phyloP scores from a whole-genome alignment of 2,797 vertebrate genomes.

The Aselliscus stoliczkanus region DNA sequence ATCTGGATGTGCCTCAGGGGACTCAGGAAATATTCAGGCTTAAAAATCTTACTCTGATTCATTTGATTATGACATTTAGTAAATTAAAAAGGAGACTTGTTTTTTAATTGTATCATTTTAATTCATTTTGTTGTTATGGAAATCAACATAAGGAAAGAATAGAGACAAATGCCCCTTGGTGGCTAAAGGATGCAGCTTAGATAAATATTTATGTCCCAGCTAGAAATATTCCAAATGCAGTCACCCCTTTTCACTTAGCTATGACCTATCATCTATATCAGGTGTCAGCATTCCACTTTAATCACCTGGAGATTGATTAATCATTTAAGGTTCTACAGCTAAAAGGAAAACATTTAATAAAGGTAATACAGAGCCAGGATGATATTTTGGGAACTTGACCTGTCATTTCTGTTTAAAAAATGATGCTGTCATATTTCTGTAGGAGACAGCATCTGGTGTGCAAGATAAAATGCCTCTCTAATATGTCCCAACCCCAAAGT shows the following conservation, averaged over 20 bases:
- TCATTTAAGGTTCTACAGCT: slow-evolving; percentile 11
- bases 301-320: slow-evolving; percentile 37
- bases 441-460: slow-evolving; percentile 19
- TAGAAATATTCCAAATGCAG: not conserved
- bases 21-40: not conserved
- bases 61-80: not conserved
- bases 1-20: not conserved
- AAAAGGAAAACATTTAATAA: slow-evolving; percentile 30
- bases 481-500: not conserved
- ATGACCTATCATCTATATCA: not conserved
- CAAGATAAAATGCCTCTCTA: slow-evolving; percentile 45
- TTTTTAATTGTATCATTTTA: not conserved
- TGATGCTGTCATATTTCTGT: slow-evolving; percentile 25
- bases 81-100: too few relatives aligned
- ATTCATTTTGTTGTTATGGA: not conserved
- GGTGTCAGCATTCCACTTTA: not conserved
- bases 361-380: not conserved
- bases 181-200: not conserved
- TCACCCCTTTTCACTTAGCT: not conserved
- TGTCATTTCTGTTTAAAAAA: slow-evolving; percentile 32
- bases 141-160: not conserved
- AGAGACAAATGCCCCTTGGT: not conserved
- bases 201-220: not conserved
- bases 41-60: not conserved
- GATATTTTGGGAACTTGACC: slow-evolving; percentile 33